Percentiles rank a stretch among this genome's conserved stretches.
phyloP scores from a whole-genome alignment of 1,140 invertebrate species.

The Belonocnema kinseyi region DNA sequence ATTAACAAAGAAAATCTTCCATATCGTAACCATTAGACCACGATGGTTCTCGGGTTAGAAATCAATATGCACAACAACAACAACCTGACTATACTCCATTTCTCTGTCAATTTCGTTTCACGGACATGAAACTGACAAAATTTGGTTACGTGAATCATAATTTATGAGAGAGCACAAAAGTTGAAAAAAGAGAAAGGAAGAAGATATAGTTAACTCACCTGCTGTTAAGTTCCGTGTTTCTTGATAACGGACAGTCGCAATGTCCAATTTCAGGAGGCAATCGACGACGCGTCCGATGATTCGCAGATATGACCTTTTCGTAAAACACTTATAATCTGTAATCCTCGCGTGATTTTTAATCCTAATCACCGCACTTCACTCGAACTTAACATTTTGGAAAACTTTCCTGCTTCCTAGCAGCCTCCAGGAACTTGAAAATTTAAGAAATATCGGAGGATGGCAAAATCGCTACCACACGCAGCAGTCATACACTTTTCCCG shows the following conservation, averaged over 20 bases:
- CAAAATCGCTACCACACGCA: constrained; percentile 3
- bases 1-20: constrained; percentile 14
- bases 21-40: constrained; percentile 32
- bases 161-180: constrained; percentile 17
- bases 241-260: constrained; percentile 12
- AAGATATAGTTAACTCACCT: constrained; percentile 26
- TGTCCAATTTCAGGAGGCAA: constrained; percentile 25
- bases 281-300: neutral
- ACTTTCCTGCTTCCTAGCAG: constrained; percentile 34
- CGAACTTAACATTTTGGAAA: constrained; percentile 55
- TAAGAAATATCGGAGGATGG: constrained; percentile 2
- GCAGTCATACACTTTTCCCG: neutral
- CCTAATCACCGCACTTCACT: constrained; percentile 47
- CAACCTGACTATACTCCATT: constrained; percentile 42
- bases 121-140: constrained; percentile 31
- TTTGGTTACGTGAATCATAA: constrained; percentile 1
- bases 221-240: neutral
- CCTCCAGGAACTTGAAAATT: constrained; percentile 24
- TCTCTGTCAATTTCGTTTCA: constrained; percentile 39
- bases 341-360: neutral
- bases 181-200: constrained; percentile 33
- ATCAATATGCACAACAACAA: constrained; percentile 65
- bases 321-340: constrained; percentile 20
- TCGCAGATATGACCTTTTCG: constrained; percentile 31
- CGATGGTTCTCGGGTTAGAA: constrained; percentile 53